Evolutionary conservation across 2,888 invertebrate genomes (phyloP), one percentile per base, ranked within the genome.

Genomic region (Acanthosepion lycidas): DNA sequence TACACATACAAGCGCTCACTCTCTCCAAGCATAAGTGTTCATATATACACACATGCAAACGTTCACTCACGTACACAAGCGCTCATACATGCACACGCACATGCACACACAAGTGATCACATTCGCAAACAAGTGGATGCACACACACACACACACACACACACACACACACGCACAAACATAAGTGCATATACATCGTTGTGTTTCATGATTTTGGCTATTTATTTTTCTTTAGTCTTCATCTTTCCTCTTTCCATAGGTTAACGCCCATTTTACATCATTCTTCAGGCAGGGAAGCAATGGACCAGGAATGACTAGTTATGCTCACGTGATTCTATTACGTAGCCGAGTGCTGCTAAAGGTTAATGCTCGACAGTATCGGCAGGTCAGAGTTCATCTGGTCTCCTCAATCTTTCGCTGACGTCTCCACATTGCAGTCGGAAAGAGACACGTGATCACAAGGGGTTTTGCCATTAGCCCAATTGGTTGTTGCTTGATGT

Each of bases 311-410:
- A 78, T 33, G 78, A 78, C 78, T n/a, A n/a, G 78, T n/a, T 78
- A 33, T 78, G 78, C n/a, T 78, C 78, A 78, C 78, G 78, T 78
- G 78, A 78, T n/a, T n/a, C 78, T 78, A 78, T 78, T 78, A 78
- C n/a, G 78, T 15, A 78, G 78, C n/a, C 78, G n/a, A 78, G 78
- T 78, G 78, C 78, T 18, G 78, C n/a, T n/a, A 78, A 78, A 78
- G 78, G 78, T 78, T 78, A 78, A 78, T 78, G 78, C 78, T 78
- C n/a, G 78, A 78, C 59, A 23, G 59, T 59, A 26, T 59, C 59
- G 59, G 59, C 78, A 33, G 78, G 78, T 78, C 78, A 78, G 18
- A 78, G 78, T 78, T 78, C 78, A 78, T 33, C n/a, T 5, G 78
- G 78, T 33, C 78, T 78, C 78, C 78, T 78, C 78, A 78, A 78